These are phyloP conservation scores for Phrynocephalus forsythii DNA, from an alignment of 2,797 vertebrate species.

Conservation along the genomic window DNA sequence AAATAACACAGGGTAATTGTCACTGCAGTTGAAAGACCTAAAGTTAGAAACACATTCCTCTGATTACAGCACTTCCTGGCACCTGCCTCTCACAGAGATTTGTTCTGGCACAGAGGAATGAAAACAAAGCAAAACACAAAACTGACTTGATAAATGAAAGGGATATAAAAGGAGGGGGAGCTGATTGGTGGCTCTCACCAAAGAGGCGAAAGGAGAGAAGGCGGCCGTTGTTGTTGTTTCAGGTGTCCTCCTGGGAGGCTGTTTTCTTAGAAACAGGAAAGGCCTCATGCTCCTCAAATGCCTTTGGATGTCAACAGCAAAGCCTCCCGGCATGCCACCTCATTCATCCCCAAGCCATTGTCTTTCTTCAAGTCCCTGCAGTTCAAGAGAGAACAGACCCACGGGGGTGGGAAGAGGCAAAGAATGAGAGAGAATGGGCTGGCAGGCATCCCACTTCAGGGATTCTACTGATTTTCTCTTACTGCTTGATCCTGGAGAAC, in stretches of 20 bases:
- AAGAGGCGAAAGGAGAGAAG: slow-evolving; percentile 9
- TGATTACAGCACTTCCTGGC: slow-evolving; percentile 62
- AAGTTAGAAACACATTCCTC: slow-evolving; percentile 66
- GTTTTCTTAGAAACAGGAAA: slow-evolving; percentile 44
- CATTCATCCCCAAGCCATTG: slow-evolving; percentile 14
- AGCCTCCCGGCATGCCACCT: neutral
- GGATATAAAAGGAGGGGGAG: slow-evolving; percentile 33
- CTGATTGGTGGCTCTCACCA: slow-evolving; percentile 19
- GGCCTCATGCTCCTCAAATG: slow-evolving; percentile 15
- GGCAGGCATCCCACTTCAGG: neutral
- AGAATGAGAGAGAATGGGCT: neutral
- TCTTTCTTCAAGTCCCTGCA: slow-evolving; percentile 31
- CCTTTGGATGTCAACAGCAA: slow-evolving; percentile 25
- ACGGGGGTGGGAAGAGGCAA: neutral
- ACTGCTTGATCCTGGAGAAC: neutral
- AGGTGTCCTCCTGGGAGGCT: slow-evolving; percentile 35
- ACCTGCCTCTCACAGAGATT: slow-evolving; percentile 62
- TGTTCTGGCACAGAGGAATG: slow-evolving; percentile 58
- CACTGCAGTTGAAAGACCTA: slow-evolving; percentile 55
- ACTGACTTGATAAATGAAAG: slow-evolving; percentile 50
- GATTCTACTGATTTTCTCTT: neutral
- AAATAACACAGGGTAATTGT: slow-evolving; percentile 60
- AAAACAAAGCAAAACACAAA: slow-evolving; percentile 68
- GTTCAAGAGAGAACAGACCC: slow-evolving; percentile 9
- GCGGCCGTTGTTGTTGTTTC: slow-evolving; percentile 33